A percentile compares a stretch with the other conserved stretches of the same genome.
phyloP scores from a whole-genome alignment of 2,797 vertebrate genomes.

The Huso huso region DNA sequence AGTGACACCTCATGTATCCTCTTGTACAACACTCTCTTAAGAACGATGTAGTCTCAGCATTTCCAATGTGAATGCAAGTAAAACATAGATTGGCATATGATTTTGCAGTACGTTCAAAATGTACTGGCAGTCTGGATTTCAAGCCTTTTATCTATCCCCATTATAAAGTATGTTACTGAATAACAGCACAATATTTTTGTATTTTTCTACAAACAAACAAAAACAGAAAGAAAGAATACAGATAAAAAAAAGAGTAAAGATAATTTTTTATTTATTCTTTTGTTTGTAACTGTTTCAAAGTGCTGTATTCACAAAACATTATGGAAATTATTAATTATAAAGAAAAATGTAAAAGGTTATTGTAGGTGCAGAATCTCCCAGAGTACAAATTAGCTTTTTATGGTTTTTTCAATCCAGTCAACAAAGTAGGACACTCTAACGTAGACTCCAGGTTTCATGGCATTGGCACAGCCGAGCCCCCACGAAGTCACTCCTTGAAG shows the following conservation, averaged over 20 bases:
- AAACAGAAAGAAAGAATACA: background rate
- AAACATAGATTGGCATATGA: no score
- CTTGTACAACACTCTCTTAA: no score
- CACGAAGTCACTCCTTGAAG: slow-evolving; percentile 92
- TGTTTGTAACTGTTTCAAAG: background rate
- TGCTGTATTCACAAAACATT: background rate
- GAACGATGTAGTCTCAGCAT: no score
- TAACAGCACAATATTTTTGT: no score
- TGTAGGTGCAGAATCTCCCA: background rate
- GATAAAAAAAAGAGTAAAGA: background rate
- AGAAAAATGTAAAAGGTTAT: no score
- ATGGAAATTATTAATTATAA: background rate
- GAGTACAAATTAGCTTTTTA: slow-evolving; percentile 29
- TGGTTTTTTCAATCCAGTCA: slow-evolving; percentile 69
- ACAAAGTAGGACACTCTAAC: slow-evolving; percentile 75
- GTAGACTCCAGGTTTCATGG: slow-evolving; percentile 91
- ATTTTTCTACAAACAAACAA: background rate
- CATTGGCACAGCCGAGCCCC: slow-evolving; percentile 84
- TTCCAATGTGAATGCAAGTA: no score
- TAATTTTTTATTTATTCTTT: background rate
- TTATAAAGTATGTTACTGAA: no score
- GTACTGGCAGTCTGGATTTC: no score
- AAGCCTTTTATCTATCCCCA: no score
- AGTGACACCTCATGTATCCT: no score
- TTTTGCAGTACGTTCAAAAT: no score